phyloP scores from a whole-genome alignment of 1,140 invertebrate genomes.

The Stegodyphus mimosarum region DNA sequence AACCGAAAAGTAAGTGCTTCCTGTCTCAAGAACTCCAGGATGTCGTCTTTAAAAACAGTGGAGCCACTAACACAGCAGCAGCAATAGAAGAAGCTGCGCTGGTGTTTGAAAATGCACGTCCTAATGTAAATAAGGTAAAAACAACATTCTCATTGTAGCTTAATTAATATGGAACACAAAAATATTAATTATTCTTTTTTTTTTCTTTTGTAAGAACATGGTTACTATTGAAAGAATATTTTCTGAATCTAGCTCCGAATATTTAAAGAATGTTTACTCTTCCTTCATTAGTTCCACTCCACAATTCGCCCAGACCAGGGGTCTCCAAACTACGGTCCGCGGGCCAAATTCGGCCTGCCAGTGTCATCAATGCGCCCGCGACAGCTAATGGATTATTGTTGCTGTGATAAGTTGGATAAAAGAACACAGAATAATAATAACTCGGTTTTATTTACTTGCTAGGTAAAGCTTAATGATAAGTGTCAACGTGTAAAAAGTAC shows the following conservation, averaged over 20 bases:
- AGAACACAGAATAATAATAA: too few relatives aligned
- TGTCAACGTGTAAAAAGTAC: too few relatives aligned
- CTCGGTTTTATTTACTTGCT: too few relatives aligned
- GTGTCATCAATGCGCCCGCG: too few relatives aligned
- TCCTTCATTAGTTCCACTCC: too few relatives aligned
- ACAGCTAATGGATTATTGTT: too few relatives aligned
- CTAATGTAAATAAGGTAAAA: slow-evolving; percentile 32
- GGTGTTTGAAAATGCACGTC: slow-evolving; percentile 35
- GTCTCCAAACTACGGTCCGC: too few relatives aligned
- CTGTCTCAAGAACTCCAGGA: slow-evolving; percentile 37
- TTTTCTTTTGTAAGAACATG: background rate
- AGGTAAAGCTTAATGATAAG: too few relatives aligned
- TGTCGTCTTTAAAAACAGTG: slow-evolving; percentile 29
- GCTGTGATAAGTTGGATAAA: too few relatives aligned
- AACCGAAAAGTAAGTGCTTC: slow-evolving; percentile 35
- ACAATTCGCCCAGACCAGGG: too few relatives aligned
- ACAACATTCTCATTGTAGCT: background rate
- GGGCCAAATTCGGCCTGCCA: too few relatives aligned
- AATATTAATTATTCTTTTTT: background rate
- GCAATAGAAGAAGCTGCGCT: slow-evolving; percentile 21
- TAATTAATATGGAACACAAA: background rate
- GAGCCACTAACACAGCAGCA: slow-evolving; percentile 46
- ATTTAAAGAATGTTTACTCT: too few relatives aligned
- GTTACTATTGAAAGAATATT: background rate
- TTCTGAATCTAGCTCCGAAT: background rate